Conservation (phyloP, 2,888 invertebrate species). For the Ophion ellenae region DNA sequence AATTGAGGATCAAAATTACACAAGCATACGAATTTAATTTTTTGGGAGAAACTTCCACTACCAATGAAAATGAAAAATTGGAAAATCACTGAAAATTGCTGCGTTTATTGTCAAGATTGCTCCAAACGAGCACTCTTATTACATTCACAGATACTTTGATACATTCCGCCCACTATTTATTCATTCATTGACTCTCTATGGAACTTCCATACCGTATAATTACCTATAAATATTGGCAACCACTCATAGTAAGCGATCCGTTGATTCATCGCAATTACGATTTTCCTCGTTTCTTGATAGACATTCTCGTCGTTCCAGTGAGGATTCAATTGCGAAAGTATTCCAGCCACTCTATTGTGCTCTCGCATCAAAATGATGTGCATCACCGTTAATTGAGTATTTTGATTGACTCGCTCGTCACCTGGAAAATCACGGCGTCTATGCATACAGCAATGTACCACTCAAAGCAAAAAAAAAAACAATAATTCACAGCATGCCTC, state of each 20-base stretch:
- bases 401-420: slow-evolving; percentile 91
- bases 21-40: too few relatives aligned
- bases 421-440: slow-evolving; percentile 84
- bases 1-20: too few relatives aligned
- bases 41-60: too few relatives aligned
- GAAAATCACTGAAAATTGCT: too few relatives aligned
- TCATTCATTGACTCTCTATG: too few relatives aligned
- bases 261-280: slow-evolving; percentile 91
- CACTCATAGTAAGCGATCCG: slow-evolving; percentile 93
- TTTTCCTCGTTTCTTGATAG: slow-evolving; percentile 90
- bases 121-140: too few relatives aligned
- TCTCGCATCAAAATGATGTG: slow-evolving; percentile 92
- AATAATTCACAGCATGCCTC: too few relatives aligned
- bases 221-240: slow-evolving; percentile 90
- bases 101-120: too few relatives aligned
- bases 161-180: too few relatives aligned
- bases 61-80: too few relatives aligned
- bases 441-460: neutral
- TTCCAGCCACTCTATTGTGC: slow-evolving; percentile 91
- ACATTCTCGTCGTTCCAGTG: slow-evolving; percentile 90
- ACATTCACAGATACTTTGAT: too few relatives aligned
- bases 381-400: slow-evolving; percentile 89
- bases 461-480: slow-evolving; percentile 13
- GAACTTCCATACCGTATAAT: neutral
- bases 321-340: slow-evolving; percentile 88